Evolutionary conservation across 2,888 invertebrate genomes (phyloP), one percentile per base, ranked within the genome.

Genomic region (Thecophora atra): DNA sequence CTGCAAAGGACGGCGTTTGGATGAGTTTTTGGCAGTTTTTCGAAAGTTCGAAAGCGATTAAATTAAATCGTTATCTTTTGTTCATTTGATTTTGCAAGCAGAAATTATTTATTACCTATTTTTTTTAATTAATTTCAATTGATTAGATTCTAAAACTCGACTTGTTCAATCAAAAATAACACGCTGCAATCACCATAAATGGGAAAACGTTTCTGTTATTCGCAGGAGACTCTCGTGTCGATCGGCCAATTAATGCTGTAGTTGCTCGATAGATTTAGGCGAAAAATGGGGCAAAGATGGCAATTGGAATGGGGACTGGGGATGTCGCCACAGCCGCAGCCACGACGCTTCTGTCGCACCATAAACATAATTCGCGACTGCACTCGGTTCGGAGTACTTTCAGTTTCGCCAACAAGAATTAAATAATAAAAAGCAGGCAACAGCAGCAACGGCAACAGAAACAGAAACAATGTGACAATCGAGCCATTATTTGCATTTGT

Each of bases 401-500:
- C 28, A 47, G 64, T 70, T 72, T 68, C 44, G 60, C 69, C 56
- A 72, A 70, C 71, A 78, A 73, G 77, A 79, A 79, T 81, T 80
- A 81, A 81, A 83, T 81, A 79, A 79, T 80, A 81, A 80, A 81
- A 79, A 77, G 63, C 37, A 63, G 28, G 77, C 75, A 76, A 78
- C 78, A 78, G 78, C 65, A 72, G 70, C 65, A 69, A 70, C 30
- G 74, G 60, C 37, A 68, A 77, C 76, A 75, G 76, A 75, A 79
- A 54, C 71, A 56, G 78, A 70, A 78, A 76, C 26, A 26, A 58
- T 17, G 28, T 26, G 77, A 81, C 80, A 81, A 83, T 81, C 81
- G 78, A 80, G 80, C 82, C 82, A 82, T 83, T 83, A 83, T 83
- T 83, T 83, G 83, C 83, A 83, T 83, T 82, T 83, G 83, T 80